Evolutionary conservation across 2,113 vertebrate species (phyloP), one percentile per base, ranked within the genome.

Genomic region (Percopsis transmontana): DNA sequence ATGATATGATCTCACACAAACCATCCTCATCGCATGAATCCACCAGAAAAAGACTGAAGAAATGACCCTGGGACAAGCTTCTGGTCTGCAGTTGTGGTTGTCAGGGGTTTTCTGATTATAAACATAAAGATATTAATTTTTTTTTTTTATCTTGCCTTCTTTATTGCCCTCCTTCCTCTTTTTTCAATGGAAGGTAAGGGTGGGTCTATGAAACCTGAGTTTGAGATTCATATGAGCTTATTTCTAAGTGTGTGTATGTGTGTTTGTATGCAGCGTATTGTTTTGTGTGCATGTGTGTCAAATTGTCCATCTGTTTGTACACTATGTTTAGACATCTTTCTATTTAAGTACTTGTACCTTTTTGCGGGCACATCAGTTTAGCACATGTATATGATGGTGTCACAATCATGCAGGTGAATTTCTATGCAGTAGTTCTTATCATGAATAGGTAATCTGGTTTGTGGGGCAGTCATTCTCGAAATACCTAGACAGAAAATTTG

Each of bases 101-200:
- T 62, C 38, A 41, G 48, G 20, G 41, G 44, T 50, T 63, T 13
- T 44, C 40, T 41, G 58, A 77, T 57, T 65, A 52, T 80, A 53
- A 54, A 70, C 33, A 50, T 67, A 58, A 74, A 77, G 69, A 83
- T 80, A 65, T 84, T 80, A 79, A 81, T 89, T 55, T 66, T 58
- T 58, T 77, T 65, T 55, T 86, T 76, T 79, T 74, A 55, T 77
- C 68, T 79, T 82, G 74, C 69, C 81, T 74, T 80, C 60, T 81
- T 82, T 74, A 76, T 80, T 79, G 81, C 80, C 76, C 78, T 83
- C 72, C 79, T 87, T 86, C 66, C 77, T 77, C 62, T 75, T 83
- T 89, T 87, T 72, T 84, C 70, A 83, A 80, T 76, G 84, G 79
- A 91, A 92, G 91, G 91, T 92, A 92, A 92, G 90, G 72, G 74